Conservation (phyloP, 2,888 invertebrate genomes). For the Eledona agricola region DNA sequence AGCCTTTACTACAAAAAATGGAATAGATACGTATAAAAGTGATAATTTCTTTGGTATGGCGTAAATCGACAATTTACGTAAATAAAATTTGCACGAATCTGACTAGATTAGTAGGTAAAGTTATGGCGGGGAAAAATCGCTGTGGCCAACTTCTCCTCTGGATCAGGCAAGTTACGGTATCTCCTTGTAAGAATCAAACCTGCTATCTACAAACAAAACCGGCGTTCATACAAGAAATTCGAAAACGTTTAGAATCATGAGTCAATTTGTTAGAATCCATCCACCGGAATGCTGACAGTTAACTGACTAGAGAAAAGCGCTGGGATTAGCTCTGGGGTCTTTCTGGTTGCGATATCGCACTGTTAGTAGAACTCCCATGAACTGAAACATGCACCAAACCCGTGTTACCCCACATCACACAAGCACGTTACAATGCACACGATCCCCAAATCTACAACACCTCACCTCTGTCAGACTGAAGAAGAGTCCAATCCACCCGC, state of each 20-base stretch:
- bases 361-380: conserved; percentile 96
- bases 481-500: conserved; percentile 93
- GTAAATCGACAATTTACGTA: conserved; percentile 34
- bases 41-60: conserved; percentile 48
- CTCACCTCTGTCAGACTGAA: conserved; percentile 97
- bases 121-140: conserved; percentile 73
- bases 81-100: conserved; percentile 39
- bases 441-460: conserved; percentile 22
- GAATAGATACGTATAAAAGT: conserved; percentile 17
- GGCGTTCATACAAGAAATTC: conserved; percentile 26
- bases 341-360: conserved; percentile 98
- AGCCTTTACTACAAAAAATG: conserved; percentile 24
- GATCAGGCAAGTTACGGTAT: conserved; percentile 83
- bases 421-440: not conserved
- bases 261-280: conserved; percentile 38
- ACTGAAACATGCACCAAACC: conserved; percentile 71
- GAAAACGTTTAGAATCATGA: conserved; percentile 23
- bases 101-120: conserved; percentile 60
- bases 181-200: conserved; percentile 82
- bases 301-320: conserved; percentile 90
- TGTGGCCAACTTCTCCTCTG: conserved; percentile 75
- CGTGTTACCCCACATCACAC: conserved; percentile 2
- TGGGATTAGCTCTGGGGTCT: conserved; percentile 96
- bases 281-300: conserved; percentile 53
- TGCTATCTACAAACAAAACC: conserved; percentile 71